Base-by-base conservation (phyloP, 2,888 invertebrate genomes). In the Cerastis rubricosa region DNA sequence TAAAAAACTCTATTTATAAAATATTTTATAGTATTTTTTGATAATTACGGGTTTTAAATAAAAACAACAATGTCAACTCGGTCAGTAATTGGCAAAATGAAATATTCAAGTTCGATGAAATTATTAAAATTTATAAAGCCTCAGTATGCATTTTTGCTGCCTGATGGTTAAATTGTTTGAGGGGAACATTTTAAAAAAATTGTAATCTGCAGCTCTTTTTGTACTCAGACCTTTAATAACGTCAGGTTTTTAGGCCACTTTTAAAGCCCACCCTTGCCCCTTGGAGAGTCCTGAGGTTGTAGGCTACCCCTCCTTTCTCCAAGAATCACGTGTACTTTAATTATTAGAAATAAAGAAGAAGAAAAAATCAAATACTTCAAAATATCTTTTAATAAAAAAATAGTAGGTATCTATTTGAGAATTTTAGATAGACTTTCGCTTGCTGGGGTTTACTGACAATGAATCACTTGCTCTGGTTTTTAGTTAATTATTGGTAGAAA, bases 41-140 rank as follows among this genome's bases (percentile, higher is more conserved):
- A 63, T 51, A 73, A 51, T n/a, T 73, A 75, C 75, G 47, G 75
- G 75, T 76, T 49, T 49, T 25, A 17, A 40, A 5, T 35, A 1
- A 19, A 43, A n/a, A 14, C 40, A 40, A 59, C 17, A 40, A 11
- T 59, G 29, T 17, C 17, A 17, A 59, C 17, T 17, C 17, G 17
- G 59, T 29, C 19, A 29, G 59, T 29, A n/a, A n/a, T n/a, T 59
- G 19, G 19, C 19, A 29, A n/a, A 19, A 9, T 9, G 9, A 61
- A 35, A 9, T 9, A 14, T 57, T 14, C 0, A 25, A 25, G 25
- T 25, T 35, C 19, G 29, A 35, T 19, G 19, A 9, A 35, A 35
- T 19, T 29, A 54, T 51, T n/a, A n/a, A 3, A 51, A 47, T 35
- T 3, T 35, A 35, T 35, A 35, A 17, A 51, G 22, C 19, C 4